Base-by-base conservation (phyloP, 2,113 vertebrate species). In the Ceyx margarethae region DNA sequence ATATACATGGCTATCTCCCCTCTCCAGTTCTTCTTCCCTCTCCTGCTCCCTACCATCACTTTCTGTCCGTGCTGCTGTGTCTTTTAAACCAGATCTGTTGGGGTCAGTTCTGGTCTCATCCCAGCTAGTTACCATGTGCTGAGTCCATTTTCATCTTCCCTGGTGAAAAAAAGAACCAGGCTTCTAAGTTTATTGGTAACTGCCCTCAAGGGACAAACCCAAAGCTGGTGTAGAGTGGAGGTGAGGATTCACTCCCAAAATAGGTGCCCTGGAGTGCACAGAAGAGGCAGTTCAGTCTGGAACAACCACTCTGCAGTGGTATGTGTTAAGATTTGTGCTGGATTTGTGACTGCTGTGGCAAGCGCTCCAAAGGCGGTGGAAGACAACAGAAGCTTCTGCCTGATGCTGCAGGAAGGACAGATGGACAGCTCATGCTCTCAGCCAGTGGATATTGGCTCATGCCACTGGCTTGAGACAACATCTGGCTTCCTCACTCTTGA, bases 301-400 rank as follows among this genome's bases (percentile, higher is more conserved):
- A 81, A 57, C 60, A 93, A 74, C 60, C 15, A 0, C n/a, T 82
- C 37, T 76, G 51, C 60, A 15, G 11, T 31, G 42, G 6, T 35
- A 20, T 14, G 21, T 13, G 19, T 53, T 73, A 90, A 93, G 86
- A 88, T 86, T 81, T 87, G 64, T 0, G 0, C 56, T 77, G 67
- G 86, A 77, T 85, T 91, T 66, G 42, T 71, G 54, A 84, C 78
- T 89, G 51, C 58, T 2, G 0, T 74, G 60, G 92, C 67, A 93
- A 92, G 56, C 13, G 0, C 1, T 1, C 87, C 48, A 78, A 87
- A 42, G 43, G 29, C 65, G 54, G 18, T 29, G 35, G 78, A 79
- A 92, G 76, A 71, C 37, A 91, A 79, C 87, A 96, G 87, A 94
- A 96, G 91, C 64, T 93, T 87, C 78, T 95, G 81, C 56, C 37